Conservation (phyloP, 2,113 vertebrate genomes). For the Thamnaconus septentrionalis region DNA sequence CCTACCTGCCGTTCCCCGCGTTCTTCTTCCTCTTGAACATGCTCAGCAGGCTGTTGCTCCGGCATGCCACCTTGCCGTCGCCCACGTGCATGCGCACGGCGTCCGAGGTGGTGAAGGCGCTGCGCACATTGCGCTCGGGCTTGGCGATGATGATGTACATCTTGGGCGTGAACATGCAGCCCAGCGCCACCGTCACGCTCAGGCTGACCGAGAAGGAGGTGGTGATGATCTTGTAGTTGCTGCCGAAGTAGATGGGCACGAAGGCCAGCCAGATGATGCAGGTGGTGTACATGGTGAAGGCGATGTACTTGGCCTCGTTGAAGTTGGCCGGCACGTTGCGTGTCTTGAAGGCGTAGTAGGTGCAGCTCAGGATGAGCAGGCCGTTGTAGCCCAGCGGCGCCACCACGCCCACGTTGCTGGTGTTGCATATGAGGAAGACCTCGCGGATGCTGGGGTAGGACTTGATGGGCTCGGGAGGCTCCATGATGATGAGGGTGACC, state of each 20-base stretch:
- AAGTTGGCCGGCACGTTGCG: constrained; percentile 98
- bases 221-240: constrained; percentile 99
- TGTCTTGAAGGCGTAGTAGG: constrained; percentile 98
- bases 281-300: constrained; percentile 99
- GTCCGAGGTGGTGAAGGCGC: constrained; percentile 97
- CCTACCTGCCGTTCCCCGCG: constrained; percentile 89
- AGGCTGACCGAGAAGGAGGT: constrained; percentile 97
- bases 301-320: constrained; percentile 98
- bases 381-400: constrained; percentile 96
- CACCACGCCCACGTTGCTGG: constrained; percentile 93
- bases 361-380: constrained; percentile 96
- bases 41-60: constrained; percentile 92
- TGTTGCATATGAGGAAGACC: constrained; percentile 97
- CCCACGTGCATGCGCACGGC: constrained; percentile 98
- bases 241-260: constrained; percentile 97
- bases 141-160: constrained; percentile 99
- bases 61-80: constrained; percentile 91
- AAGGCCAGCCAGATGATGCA: constrained; percentile 99
- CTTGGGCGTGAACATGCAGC: constrained; percentile 99
- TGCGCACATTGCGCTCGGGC: constrained; percentile 94
- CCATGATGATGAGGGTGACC: constrained; percentile 90
- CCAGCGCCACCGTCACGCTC: constrained; percentile 94
- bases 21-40: constrained; percentile 98
- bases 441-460: constrained; percentile 96
- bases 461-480: constrained; percentile 91